Evolutionary conservation across 2,113 vertebrate species (phyloP), one percentile per base, ranked within the genome.

Genomic region (Sporophila hypoxantha): DNA sequence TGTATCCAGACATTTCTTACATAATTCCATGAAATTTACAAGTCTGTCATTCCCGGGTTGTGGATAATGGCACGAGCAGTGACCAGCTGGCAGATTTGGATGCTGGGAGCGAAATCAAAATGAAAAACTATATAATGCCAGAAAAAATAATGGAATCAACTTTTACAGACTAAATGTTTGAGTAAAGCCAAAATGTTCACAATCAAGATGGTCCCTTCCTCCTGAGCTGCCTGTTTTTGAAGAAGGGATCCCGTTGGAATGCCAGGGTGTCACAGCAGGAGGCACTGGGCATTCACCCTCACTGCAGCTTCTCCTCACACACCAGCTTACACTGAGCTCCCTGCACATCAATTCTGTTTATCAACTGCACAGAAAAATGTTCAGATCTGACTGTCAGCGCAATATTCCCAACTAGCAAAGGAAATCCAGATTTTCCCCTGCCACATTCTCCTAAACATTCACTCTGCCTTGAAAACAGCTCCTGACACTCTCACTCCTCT

Each of bases 401-500:
- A 53, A 3, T 83, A 86, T 92, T 89, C 68, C 78, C 76, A 92
- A 61, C 44, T 34, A 85, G 76, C 46, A 77, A 73, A 89, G 90
- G 74, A 85, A 93, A 81, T 25, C 26, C 85, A 83, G 74, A 73
- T 86, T 78, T 92, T 49, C 62, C 57, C 67, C 75, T 46, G 67
- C 46, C 30, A 3, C 10, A 9, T 78, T 61, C 62, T 85, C 65
- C 82, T 57, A 46, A 94, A 87, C 73, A 87, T 76, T 53, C 79
- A 53, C 42, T 52, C 57, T 65, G 68, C 47, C 85, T 82, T 42
- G 37, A 53, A 90, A 82, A 85, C 68, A 80, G 61, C 87, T 79
- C 77, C 64, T 82, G 47, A 60, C 55, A 25, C 83, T 87, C 82
- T 91, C 90, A 93, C 82, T 98, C 61, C 96, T 96, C 94, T 94